Conservation (phyloP, 1,140 invertebrate genomes). For the Drosophila busckii region DNA sequence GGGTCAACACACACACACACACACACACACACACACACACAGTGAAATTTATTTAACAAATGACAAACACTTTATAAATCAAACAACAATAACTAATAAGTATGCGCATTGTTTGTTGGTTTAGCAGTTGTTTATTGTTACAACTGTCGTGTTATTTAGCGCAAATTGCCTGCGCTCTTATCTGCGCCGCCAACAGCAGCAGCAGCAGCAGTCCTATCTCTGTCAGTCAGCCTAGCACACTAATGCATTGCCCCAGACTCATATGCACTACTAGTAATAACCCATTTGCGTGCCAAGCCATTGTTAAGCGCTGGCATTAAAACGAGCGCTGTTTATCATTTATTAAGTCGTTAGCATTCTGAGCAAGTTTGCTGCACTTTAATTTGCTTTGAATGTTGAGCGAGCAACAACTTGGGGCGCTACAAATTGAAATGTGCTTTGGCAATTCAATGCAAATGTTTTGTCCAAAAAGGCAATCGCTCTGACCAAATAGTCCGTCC, state of each 20-base stretch:
- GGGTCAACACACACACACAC: no score
- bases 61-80: constrained; percentile 72
- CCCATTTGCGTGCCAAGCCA: constrained; percentile 61
- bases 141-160: constrained; percentile 51
- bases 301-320: constrained; percentile 1
- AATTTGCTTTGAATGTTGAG: constrained; percentile 9
- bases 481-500: background rate
- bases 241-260: constrained; percentile 52
- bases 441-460: constrained; percentile 50
- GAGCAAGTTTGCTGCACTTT: constrained; percentile 8
- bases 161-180: constrained; percentile 61
- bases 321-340: constrained; percentile 57
- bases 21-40: no score
- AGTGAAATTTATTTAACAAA: constrained; percentile 76
- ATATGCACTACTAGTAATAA: constrained; percentile 60
- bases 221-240: constrained; percentile 37
- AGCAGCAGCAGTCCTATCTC: constrained; percentile 12
- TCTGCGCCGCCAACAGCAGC: constrained; percentile 33
- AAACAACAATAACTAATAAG: constrained; percentile 74
- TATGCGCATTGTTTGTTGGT: constrained; percentile 17
- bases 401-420: constrained; percentile 2
- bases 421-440: constrained; percentile 6
- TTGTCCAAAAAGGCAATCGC: constrained; percentile 22
- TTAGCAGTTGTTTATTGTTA: constrained; percentile 3
- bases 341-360: constrained; percentile 44